Evolutionary conservation across 2,113 vertebrate species (phyloP), one percentile per base, ranked within the genome.

Genomic region (Steatornis caripensis): DNA sequence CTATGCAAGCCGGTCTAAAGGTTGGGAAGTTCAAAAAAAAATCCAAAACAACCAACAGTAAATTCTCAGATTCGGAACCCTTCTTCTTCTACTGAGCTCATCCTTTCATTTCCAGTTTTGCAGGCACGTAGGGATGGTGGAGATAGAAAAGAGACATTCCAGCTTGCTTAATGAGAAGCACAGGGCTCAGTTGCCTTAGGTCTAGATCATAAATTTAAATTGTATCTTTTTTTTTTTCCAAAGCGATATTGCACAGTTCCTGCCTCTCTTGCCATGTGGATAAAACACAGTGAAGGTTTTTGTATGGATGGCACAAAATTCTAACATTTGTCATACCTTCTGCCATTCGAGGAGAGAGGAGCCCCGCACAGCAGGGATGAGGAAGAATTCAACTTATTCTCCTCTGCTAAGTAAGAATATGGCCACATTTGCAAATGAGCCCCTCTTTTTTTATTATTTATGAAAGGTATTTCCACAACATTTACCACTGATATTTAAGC

Each of bases 31-130:
- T 45, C 26, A 74, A 87, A 89, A 3, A 64, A 27, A 10, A 39
- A n/a, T n/a, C n/a, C n/a, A n/a, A 57, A 39, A 37, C 21, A 4
- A 12, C 22, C 29, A 36, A 4, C 30, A 72, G 39, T 34, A 87
- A 62, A 76, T 86, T 79, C 6, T 83, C 17, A 62, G 54, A 68
- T 70, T 89, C 34, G 60, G 49, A 88, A 69, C 6, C 5, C 1
- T 72, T 37, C 18, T 69, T 84, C 54, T 81, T 71, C 61, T 64
- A 75, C 12, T 60, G 29, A 95, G 64, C 21, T 79, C 16, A 53
- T 88, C 19, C 57, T 85, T 77, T 60, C 65, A 86, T 83, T 90
- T 85, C 39, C 51, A 89, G 39, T 66, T 93, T 87, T 93, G 30
- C 45, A 57, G 34, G 39, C 6, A 2, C 57, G 85, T 64, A 37